Evolutionary conservation across 2,797 vertebrate genomes (phyloP).

Genomic region (Clamator glandarius): DNA sequence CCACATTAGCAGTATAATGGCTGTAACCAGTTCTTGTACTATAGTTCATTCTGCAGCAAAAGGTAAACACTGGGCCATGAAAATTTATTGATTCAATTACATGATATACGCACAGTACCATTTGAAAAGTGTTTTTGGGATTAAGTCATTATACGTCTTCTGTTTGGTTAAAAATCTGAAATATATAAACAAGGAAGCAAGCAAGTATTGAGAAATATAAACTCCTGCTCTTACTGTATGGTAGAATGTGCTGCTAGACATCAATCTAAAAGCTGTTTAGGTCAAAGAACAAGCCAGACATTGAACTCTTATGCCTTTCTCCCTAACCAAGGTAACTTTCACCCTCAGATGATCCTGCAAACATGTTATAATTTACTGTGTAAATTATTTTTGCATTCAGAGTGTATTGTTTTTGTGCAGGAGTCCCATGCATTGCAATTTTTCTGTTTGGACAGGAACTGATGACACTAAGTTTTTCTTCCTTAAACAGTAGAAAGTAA

Average conservation of each 20-base stretch:
- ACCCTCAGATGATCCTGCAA: neutral
- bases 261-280: conserved; percentile 22
- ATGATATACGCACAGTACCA: conserved; percentile 35
- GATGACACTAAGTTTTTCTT: neutral
- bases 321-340: conserved; percentile 6
- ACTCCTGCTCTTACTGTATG: conserved; percentile 31
- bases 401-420: neutral
- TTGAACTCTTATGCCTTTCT: neutral
- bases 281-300: conserved; percentile 7
- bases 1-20: conserved; percentile 56
- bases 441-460: neutral
- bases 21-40: conserved; percentile 23
- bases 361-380: neutral
- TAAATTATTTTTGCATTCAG: neutral
- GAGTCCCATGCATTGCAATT: neutral
- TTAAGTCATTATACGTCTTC: conserved; percentile 42
- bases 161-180: conserved; percentile 49
- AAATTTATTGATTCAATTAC: conserved; percentile 56
- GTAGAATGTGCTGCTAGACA: conserved; percentile 1
- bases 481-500: neutral
- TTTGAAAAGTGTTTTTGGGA: conserved; percentile 22
- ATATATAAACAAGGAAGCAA: conserved; percentile 50
- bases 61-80: conserved; percentile 51
- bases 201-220: conserved; percentile 37
- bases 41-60: conserved; percentile 43